These are phyloP conservation scores for Abscondita cerata DNA, from an alignment of 2,888 invertebrate species.

Conservation along the genomic window DNA sequence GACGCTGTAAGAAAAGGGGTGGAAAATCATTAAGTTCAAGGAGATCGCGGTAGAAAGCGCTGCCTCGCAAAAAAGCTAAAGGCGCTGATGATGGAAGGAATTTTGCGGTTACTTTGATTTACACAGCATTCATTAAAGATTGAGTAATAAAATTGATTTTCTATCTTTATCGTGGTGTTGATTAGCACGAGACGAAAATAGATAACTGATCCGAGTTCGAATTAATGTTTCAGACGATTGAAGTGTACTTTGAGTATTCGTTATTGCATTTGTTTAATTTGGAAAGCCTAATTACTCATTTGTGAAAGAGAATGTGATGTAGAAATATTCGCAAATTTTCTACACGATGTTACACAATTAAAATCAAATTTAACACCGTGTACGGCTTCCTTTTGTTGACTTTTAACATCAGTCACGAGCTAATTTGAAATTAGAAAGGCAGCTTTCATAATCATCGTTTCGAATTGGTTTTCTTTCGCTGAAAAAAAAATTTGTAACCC, in stretches of 20 bases:
- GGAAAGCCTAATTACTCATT: conserved; percentile 33
- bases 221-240: conserved; percentile 22
- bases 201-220: conserved; percentile 2
- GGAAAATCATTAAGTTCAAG: conserved; percentile 46
- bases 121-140: conserved; percentile 39
- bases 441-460: too few species aligned
- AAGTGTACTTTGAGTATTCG: conserved; percentile 32
- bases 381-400: neutral
- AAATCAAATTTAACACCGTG: neutral
- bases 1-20: conserved; percentile 41
- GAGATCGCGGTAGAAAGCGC: conserved; percentile 51
- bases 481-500: too few species aligned
- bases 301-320: conserved; percentile 28
- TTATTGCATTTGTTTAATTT: conserved; percentile 35
- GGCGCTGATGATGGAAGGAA: conserved; percentile 41
- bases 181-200: conserved; percentile 14
- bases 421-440: too few species aligned
- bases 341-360: too few species aligned
- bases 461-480: too few species aligned
- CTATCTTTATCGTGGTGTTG: conserved; percentile 17
- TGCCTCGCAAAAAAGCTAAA: conserved; percentile 39
- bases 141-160: conserved; percentile 24
- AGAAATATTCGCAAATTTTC: conserved; percentile 2
- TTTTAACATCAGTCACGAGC: too few species aligned
- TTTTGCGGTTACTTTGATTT: conserved; percentile 58